phyloP scores from a whole-genome alignment of 2,113 vertebrate genomes.

The Cryptoleucopteryx plumbea region DNA sequence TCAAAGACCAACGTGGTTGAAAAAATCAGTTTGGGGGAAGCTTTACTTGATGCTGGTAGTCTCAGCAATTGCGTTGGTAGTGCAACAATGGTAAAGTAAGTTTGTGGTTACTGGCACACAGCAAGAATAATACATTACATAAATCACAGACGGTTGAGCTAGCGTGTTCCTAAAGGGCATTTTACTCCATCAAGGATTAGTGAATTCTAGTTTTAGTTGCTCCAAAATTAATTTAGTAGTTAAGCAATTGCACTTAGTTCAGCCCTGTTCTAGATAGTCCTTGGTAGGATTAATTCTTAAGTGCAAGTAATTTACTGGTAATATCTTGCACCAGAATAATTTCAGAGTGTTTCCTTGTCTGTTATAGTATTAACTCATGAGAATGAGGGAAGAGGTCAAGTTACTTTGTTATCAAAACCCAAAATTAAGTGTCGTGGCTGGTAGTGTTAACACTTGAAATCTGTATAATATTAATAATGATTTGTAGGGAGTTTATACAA shows the following conservation, averaged over 20 bases:
- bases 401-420: background rate
- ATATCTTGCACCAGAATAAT: background rate
- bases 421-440: background rate
- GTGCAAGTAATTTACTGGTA: background rate
- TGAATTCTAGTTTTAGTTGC: slow-evolving; percentile 12
- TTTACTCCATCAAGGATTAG: background rate
- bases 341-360: background rate
- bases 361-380: background rate
- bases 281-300: slow-evolving; percentile 1
- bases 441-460: background rate
- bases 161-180: slow-evolving; percentile 25
- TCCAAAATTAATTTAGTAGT: slow-evolving; percentile 30
- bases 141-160: slow-evolving; percentile 41
- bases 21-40: background rate
- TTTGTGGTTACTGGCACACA: slow-evolving; percentile 21
- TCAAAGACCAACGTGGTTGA: background rate
- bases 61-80: background rate
- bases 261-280: background rate
- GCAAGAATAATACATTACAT: slow-evolving; percentile 11
- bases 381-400: background rate
- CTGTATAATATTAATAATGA: background rate
- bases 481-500: background rate
- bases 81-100: background rate
- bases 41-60: background rate
- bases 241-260: background rate